Conservation (phyloP, 2,113 vertebrate genomes). For the Esox niger region DNA sequence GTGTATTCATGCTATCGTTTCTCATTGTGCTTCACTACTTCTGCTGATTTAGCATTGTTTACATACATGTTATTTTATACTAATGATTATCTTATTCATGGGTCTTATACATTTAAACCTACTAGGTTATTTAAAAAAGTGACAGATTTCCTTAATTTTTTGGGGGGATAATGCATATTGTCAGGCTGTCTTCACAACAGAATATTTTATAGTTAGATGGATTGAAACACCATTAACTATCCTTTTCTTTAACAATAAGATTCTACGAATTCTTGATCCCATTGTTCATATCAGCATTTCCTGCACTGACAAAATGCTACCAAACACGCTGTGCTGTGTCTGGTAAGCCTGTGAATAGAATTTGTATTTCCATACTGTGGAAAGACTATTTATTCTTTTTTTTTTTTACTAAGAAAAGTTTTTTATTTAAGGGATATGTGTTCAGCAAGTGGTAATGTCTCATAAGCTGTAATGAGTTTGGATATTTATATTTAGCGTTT, state of each 20-base stretch:
- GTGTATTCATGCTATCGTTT: not conserved
- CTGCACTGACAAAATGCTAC: not conserved
- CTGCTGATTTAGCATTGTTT: not conserved
- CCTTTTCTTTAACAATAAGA: not conserved
- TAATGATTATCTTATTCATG: not conserved
- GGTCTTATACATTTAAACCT: not conserved
- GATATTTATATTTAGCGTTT: slow-evolving; percentile 39
- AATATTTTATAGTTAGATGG: not conserved
- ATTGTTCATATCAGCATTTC: not conserved
- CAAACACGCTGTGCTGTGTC: not conserved
- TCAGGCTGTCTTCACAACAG: not conserved
- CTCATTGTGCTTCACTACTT: not conserved
- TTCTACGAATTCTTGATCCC: not conserved
- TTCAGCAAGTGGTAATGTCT: slow-evolving; percentile 11
- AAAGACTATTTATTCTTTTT: slow-evolving; percentile 12
- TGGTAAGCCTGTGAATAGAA: not conserved
- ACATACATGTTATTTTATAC: not conserved
- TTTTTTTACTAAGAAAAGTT: slow-evolving; percentile 6
- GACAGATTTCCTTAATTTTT: not conserved
- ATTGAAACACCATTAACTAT: too few relatives aligned
- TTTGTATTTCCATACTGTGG: not conserved
- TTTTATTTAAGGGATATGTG: slow-evolving; percentile 18
- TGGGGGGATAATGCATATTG: not conserved
- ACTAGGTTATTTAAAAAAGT: not conserved
- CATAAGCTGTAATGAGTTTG: slow-evolving; percentile 29